These are phyloP conservation scores for Discoglossus pictus DNA, from an alignment of 2,797 vertebrate species.

Conservation along the genomic window DNA sequence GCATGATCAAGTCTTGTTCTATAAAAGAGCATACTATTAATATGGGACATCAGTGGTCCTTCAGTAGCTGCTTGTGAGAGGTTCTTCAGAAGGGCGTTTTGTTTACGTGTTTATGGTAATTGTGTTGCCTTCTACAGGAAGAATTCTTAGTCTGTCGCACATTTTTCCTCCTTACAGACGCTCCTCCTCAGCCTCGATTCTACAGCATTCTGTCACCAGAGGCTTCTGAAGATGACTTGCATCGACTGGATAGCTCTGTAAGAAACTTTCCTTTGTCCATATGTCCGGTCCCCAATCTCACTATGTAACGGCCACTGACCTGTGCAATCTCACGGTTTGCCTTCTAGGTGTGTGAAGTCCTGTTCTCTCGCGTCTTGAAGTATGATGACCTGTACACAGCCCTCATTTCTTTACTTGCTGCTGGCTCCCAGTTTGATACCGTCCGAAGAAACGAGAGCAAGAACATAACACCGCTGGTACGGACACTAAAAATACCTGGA, in stretches of 20 bases:
- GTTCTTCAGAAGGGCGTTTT: too few species aligned
- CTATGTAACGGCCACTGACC: neutral
- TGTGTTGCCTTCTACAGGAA: too few species aligned
- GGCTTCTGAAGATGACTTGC: conserved; percentile 91
- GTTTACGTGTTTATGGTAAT: too few species aligned
- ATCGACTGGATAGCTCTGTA: conserved; percentile 86
- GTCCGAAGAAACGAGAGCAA: conserved; percentile 90
- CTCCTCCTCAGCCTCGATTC: conserved; percentile 87
- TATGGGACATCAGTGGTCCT: too few species aligned
- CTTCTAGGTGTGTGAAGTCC: conserved; percentile 86
- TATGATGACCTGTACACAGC: conserved; percentile 88
- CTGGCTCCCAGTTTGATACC: conserved; percentile 91
- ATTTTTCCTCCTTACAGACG: conserved; percentile 72
- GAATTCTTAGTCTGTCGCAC: too few species aligned
- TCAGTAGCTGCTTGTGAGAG: too few species aligned
- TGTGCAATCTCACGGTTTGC: neutral
- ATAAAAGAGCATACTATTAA: too few species aligned
- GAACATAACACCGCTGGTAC: conserved; percentile 85
- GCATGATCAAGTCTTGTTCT: too few species aligned
- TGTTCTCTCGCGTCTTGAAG: conserved; percentile 83
- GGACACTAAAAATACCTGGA: too few species aligned
- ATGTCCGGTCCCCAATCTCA: neutral
- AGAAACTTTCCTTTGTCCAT: conserved; percentile 9
- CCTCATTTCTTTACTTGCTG: conserved; percentile 84
- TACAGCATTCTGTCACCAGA: conserved; percentile 94